Evolutionary conservation across 2,797 vertebrate genomes (phyloP).

Genomic region (Botia kubotai): DNA sequence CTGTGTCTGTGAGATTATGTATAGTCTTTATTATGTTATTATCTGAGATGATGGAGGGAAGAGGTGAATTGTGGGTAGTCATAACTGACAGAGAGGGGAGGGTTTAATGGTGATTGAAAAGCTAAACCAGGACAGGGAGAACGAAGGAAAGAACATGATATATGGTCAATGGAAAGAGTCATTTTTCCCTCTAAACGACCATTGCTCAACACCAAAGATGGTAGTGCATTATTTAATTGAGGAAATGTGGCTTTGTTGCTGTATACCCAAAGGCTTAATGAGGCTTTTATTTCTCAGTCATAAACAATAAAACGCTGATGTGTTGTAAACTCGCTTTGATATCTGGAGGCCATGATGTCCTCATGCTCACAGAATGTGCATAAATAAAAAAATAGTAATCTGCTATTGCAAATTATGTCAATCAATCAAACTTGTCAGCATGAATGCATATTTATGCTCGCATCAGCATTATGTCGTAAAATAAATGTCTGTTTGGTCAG

Average conservation of each 20-base stretch:
- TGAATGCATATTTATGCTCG: constrained; percentile 31
- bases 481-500: constrained; percentile 8
- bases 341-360: constrained; percentile 37
- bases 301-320: constrained; percentile 67
- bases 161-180: constrained; percentile 53
- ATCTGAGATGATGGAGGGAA: constrained; percentile 17
- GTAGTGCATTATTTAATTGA: constrained; percentile 64
- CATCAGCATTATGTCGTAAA: constrained; percentile 15
- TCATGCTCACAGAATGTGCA: constrained; percentile 34
- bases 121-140: constrained; percentile 9
- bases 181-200: constrained; percentile 64
- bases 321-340: constrained; percentile 59
- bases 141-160: constrained; percentile 55
- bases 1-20: constrained; percentile 41
- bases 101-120: constrained; percentile 63
- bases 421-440: constrained; percentile 49
- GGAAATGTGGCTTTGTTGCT: constrained; percentile 55
- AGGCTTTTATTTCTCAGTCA: constrained; percentile 60
- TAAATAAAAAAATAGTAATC: constrained; percentile 1
- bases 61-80: constrained; percentile 51
- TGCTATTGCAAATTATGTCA: constrained; percentile 45
- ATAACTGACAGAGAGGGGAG: constrained; percentile 44
- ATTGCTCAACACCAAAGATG: constrained; percentile 53
- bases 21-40: constrained; percentile 42
- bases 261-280: constrained; percentile 60